Conservation (phyloP, 2,888 invertebrate genomes). For the Drosophila planitibia region DNA sequence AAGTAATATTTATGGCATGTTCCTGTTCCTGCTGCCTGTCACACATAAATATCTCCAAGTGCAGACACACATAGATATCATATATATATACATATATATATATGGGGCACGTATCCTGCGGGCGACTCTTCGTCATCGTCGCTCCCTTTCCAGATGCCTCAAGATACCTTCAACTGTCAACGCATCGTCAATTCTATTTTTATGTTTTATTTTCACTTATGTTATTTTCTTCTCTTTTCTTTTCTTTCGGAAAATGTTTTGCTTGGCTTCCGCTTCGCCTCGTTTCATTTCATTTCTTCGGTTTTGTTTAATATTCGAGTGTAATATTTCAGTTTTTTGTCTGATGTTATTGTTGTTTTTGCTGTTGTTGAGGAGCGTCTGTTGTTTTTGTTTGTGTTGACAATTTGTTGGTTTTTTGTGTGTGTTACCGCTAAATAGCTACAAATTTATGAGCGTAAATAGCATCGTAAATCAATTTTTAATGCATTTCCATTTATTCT, state of each 20-base stretch:
- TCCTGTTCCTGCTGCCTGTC: slow-evolving; percentile 11
- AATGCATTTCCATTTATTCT: slow-evolving; percentile 76
- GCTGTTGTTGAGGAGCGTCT: slow-evolving; percentile 49
- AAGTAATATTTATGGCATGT: slow-evolving; percentile 6
- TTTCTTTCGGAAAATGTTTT: slow-evolving; percentile 29
- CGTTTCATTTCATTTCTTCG: slow-evolving; percentile 27
- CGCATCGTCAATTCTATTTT: slow-evolving; percentile 82
- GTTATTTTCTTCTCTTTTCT: slow-evolving; percentile 29
- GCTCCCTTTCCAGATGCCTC: slow-evolving; percentile 13
- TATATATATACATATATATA: slow-evolving; percentile 13
- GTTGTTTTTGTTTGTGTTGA: slow-evolving; percentile 55
- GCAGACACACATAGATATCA: not conserved
- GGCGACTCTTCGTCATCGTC: slow-evolving; percentile 15
- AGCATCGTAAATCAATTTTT: slow-evolving; percentile 79
- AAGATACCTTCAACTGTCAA: slow-evolving; percentile 68
- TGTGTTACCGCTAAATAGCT: slow-evolving; percentile 80
- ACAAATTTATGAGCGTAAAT: slow-evolving; percentile 80
- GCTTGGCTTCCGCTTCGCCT: slow-evolving; percentile 70
- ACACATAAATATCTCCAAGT: slow-evolving; percentile 12
- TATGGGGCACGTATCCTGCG: slow-evolving; percentile 59
- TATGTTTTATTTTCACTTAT: slow-evolving; percentile 78
- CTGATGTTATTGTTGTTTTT: slow-evolving; percentile 10
- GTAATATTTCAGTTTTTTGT: slow-evolving; percentile 75
- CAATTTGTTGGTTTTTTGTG: slow-evolving; percentile 74
- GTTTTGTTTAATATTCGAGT: slow-evolving; percentile 74